phyloP scores from a whole-genome alignment of 1,140 invertebrate genomes.

The Hylaeus volcanicus region DNA sequence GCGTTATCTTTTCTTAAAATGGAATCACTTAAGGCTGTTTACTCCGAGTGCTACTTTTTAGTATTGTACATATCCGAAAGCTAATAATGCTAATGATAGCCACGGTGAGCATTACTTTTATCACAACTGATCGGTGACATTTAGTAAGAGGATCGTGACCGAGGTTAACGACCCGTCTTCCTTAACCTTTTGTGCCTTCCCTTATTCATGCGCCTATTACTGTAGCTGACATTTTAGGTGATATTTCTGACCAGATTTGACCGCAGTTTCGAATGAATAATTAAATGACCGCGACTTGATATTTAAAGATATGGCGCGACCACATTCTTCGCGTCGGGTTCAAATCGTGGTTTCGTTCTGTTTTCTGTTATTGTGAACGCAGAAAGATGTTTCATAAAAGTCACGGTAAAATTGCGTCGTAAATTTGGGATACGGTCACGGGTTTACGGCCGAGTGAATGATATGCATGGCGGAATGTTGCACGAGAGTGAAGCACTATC shows the following conservation, averaged over 20 bases:
- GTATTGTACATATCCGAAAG: too few species aligned
- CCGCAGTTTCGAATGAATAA: not conserved
- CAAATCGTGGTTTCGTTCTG: not conserved
- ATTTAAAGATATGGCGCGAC: not conserved
- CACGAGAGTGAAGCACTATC: too few species aligned
- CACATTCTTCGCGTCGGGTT: not conserved
- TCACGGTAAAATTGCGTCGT: not conserved
- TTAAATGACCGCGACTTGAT: not conserved
- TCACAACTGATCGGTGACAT: not conserved
- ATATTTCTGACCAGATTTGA: conserved; percentile 27
- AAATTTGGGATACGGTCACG: conserved; percentile 15
- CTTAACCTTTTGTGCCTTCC: conserved; percentile 14
- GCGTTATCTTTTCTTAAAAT: too few species aligned
- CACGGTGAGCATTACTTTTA: not conserved
- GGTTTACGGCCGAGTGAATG: conserved; percentile 28
- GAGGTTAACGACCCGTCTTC: conserved; percentile 12
- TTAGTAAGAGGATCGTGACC: not conserved
- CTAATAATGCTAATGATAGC: too few species aligned
- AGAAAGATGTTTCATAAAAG: conserved; percentile 10
- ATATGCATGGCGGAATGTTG: not conserved
- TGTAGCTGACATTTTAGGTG: conserved; percentile 42
- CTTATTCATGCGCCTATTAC: not conserved
- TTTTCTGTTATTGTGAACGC: not conserved
- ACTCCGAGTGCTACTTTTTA: too few species aligned
- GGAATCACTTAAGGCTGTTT: too few species aligned